Percentiles rank a stretch among this genome's conserved stretches.
Conservation (phyloP, 2,888 invertebrate species). For the Elysia crispata region DNA sequence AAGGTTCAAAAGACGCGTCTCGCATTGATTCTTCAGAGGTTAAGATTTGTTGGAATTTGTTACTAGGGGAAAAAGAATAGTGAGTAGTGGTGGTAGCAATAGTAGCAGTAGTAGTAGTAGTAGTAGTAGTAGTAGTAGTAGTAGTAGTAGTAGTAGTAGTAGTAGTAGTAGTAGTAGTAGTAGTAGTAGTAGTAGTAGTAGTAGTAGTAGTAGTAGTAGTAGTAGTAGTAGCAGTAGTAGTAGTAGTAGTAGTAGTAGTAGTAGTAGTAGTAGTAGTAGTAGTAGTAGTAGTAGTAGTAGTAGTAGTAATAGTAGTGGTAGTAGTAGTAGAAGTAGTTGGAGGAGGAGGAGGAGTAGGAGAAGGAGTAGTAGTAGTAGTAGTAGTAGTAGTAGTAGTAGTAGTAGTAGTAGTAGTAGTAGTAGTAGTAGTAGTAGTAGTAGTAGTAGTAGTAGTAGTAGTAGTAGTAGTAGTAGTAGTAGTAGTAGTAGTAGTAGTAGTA, state of each 20-base stretch:
- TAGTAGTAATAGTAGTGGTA: not conserved
- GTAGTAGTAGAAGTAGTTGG: not conserved
- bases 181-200: constrained; percentile 28
- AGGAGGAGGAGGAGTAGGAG: not conserved
- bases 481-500: constrained; percentile 10
- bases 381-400: constrained; percentile 14
- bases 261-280: constrained; percentile 37
- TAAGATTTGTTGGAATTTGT: no score
- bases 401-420: constrained; percentile 18
- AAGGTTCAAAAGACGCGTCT: no score
- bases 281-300: constrained; percentile 32
- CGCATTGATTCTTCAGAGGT: no score
- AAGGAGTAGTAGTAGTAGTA: constrained; percentile 6
- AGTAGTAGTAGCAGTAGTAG: constrained; percentile 20
- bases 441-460: constrained; percentile 28
- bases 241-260: constrained; percentile 28
- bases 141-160: constrained; percentile 18
- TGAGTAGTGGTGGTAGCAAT: not conserved
- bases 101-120: constrained; percentile 5
- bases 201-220: constrained; percentile 22
- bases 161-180: constrained; percentile 26
- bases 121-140: constrained; percentile 10
- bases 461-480: constrained; percentile 17
- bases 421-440: constrained; percentile 22
- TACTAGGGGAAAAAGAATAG: not conserved